These are phyloP conservation scores for Drosophila barbarae DNA, from an alignment of 2,888 invertebrate genomes.

Conservation along the genomic window DNA sequence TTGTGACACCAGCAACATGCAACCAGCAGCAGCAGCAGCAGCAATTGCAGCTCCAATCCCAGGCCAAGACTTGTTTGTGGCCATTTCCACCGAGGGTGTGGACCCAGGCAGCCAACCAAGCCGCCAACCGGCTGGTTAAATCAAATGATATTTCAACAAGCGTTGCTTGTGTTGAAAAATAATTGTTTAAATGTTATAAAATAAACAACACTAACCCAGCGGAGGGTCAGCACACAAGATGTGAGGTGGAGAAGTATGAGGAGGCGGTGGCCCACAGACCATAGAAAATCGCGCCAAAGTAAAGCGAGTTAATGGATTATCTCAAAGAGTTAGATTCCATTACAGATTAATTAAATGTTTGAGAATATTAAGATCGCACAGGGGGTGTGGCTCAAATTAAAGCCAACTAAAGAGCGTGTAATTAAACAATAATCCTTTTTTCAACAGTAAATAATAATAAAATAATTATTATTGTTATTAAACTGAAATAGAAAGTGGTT, in stretches of 20 bases:
- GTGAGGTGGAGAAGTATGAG: neutral
- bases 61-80: slow-evolving; percentile 37
- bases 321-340: slow-evolving; percentile 9
- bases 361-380: slow-evolving; percentile 2
- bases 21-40: slow-evolving; percentile 21
- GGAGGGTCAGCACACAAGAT: slow-evolving; percentile 15
- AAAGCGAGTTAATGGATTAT: slow-evolving; percentile 5
- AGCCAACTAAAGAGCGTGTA: neutral
- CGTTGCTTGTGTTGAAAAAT: slow-evolving; percentile 57
- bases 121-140: slow-evolving; percentile 31
- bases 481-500: slow-evolving; percentile 4
- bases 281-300: slow-evolving; percentile 21
- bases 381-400: neutral
- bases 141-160: slow-evolving; percentile 66
- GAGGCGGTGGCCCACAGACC: neutral
- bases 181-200: slow-evolving; percentile 74
- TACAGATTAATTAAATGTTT: slow-evolving; percentile 15
- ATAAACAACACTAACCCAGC: slow-evolving; percentile 44
- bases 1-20: slow-evolving; percentile 66
- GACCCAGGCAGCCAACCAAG: slow-evolving; percentile 17
- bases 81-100: slow-evolving; percentile 39
- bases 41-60: slow-evolving; percentile 47
- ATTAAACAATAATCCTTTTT: slow-evolving; percentile 12
- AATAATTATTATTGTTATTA: neutral
- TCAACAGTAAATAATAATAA: neutral